These are phyloP conservation scores for Sciurus vulgaris DNA, from an alignment of 2,797 vertebrate species.

Conservation along the genomic window DNA sequence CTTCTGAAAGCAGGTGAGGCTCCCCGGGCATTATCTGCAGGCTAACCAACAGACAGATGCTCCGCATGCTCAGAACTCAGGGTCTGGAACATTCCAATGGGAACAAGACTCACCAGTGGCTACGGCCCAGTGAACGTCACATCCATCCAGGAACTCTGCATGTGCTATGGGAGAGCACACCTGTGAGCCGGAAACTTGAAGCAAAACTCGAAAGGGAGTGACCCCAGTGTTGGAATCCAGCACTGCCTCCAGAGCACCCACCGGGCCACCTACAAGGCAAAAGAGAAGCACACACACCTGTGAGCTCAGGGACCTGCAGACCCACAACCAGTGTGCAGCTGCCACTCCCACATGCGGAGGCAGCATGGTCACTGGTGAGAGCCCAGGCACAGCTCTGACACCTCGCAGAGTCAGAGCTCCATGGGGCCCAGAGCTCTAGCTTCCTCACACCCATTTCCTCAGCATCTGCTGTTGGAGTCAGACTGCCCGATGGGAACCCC, in stretches of 20 bases:
- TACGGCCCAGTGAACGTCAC: constrained; percentile 95
- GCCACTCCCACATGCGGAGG: accelerated
- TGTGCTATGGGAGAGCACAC: constrained; percentile 97
- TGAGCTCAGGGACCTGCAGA: not conserved
- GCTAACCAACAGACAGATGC: constrained; percentile 87
- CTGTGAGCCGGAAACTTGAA: constrained; percentile 95
- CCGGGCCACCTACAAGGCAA: constrained; percentile 92
- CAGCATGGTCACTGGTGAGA: accelerated
- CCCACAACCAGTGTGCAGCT: not conserved
- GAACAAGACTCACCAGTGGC: constrained; percentile 93
- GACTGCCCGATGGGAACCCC: no score
- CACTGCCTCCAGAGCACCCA: constrained; percentile 96
- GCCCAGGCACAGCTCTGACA: not conserved
- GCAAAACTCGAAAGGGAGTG: constrained; percentile 96
- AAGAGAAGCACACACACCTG: not conserved
- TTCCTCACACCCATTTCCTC: not conserved
- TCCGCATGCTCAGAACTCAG: constrained; percentile 85
- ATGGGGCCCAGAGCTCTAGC: not conserved
- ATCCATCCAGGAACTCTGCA: constrained; percentile 93
- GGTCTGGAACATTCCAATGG: constrained; percentile 67
- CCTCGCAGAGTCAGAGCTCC: not conserved
- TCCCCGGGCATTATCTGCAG: constrained; percentile 85
- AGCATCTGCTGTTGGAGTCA: no score
- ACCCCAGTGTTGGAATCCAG: constrained; percentile 96
- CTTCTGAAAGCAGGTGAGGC: not conserved